phyloP scores from a whole-genome alignment of 2,888 invertebrate species.

The Drosophila siamana region DNA sequence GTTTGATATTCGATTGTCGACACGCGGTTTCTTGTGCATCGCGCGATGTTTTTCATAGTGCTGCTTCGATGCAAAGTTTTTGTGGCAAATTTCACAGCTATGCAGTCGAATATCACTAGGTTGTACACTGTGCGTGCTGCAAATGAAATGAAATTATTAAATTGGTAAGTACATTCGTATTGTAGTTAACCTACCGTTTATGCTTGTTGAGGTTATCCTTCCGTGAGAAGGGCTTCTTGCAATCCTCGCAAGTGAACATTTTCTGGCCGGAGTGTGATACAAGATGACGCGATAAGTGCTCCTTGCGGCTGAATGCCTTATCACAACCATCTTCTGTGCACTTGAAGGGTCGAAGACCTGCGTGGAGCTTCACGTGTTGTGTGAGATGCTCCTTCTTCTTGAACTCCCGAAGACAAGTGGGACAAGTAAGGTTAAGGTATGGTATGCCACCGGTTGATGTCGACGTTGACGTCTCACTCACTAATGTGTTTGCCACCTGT shows the following conservation, averaged over 20 bases:
- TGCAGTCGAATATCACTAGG: constrained; percentile 85
- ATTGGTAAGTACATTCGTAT: background rate
- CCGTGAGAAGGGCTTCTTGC: constrained; percentile 87
- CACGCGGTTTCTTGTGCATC: constrained; percentile 84
- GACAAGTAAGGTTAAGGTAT: constrained; percentile 51
- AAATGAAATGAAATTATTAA: background rate
- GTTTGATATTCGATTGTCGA: constrained; percentile 42
- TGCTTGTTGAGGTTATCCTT: constrained; percentile 86
- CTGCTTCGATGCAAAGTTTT: constrained; percentile 89
- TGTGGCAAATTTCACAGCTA: constrained; percentile 89
- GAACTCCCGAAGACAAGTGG: constrained; percentile 88
- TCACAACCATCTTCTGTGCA: constrained; percentile 87
- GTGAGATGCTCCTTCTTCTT: constrained; percentile 90
- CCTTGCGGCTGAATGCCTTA: constrained; percentile 89
- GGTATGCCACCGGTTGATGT: constrained; percentile 6
- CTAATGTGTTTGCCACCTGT: constrained; percentile 13
- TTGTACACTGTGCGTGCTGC: constrained; percentile 82
- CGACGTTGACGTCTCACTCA: constrained; percentile 22
- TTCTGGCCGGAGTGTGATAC: constrained; percentile 90
- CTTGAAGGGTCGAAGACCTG: constrained; percentile 89
- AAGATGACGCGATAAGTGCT: constrained; percentile 89
- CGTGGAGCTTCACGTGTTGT: constrained; percentile 89
- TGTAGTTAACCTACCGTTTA: constrained; percentile 74
- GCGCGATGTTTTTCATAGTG: constrained; percentile 89
- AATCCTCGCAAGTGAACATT: constrained; percentile 88